Evolutionary conservation across 2,113 vertebrate genomes (phyloP).

Genomic region (Eolophus roseicapilla): DNA sequence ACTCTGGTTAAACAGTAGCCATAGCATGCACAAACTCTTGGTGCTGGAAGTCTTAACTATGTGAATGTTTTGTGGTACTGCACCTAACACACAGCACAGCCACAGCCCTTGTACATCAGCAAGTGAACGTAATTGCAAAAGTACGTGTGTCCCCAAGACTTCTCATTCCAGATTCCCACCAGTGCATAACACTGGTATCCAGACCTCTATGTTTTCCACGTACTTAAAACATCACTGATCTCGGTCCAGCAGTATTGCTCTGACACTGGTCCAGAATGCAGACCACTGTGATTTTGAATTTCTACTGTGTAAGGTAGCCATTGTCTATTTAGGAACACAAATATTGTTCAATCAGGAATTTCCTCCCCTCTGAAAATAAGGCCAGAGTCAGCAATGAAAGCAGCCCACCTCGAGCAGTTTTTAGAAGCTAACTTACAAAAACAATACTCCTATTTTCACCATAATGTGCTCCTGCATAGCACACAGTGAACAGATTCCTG

Average conservation of each 20-base stretch:
- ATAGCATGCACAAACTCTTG: not conserved
- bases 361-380: not conserved
- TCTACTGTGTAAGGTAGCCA: not conserved
- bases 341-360: not conserved
- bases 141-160: not conserved
- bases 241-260: not conserved
- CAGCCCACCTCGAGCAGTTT: not conserved
- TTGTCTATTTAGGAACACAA: not conserved
- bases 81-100: not conserved
- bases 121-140: rapidly evolving
- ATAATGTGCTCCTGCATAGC: not conserved
- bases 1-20: not conserved
- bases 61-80: not conserved
- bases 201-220: not conserved
- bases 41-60: not conserved
- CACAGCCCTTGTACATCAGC: not conserved
- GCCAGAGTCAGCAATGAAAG: not conserved
- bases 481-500: not conserved
- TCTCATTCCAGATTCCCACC: not conserved
- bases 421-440: not conserved
- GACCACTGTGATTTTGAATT: not conserved
- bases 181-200: not conserved
- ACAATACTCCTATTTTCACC: not conserved
- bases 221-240: not conserved
- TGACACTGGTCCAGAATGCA: not conserved